Percentiles rank a stretch among this genome's conserved stretches.
phyloP scores from a whole-genome alignment of 2,797 vertebrate genomes.

The Astyanax mexicanus region DNA sequence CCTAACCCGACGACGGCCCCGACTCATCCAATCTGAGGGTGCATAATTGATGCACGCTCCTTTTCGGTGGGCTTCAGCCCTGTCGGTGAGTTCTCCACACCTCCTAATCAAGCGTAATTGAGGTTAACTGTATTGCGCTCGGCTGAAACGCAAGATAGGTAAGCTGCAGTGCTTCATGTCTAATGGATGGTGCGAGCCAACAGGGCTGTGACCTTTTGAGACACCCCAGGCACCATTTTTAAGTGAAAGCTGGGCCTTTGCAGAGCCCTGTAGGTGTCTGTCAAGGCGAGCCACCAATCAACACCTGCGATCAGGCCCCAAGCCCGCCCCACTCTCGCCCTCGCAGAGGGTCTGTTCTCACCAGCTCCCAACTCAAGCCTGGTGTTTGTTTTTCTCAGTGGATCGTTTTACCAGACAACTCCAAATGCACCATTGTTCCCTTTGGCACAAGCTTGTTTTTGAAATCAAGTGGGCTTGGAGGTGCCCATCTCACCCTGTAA shows the following conservation, averaged over 20 bases:
- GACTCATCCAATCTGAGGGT: slow-evolving; percentile 71
- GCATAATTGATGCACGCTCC: slow-evolving; percentile 76
- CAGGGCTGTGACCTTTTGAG: slow-evolving; percentile 83
- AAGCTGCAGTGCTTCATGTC: slow-evolving; percentile 78
- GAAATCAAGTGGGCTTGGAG: slow-evolving; percentile 48
- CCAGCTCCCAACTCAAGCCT: slow-evolving; percentile 69
- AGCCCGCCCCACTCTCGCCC: slow-evolving; percentile 39
- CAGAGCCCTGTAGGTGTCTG: slow-evolving; percentile 77
- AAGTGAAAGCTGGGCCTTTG: slow-evolving; percentile 82
- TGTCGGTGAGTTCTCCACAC: slow-evolving; percentile 73
- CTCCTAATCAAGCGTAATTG: slow-evolving; percentile 83
- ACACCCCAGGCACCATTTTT: slow-evolving; percentile 84
- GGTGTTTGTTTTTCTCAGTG: slow-evolving; percentile 74
- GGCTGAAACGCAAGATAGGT: slow-evolving; percentile 81
- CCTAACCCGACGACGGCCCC: slow-evolving; percentile 52
- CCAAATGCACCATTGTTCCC: slow-evolving; percentile 55
- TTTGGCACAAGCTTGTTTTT: slow-evolving; percentile 44
- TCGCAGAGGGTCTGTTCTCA: slow-evolving; percentile 71
- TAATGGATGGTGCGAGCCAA: slow-evolving; percentile 79
- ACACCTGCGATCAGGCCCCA: slow-evolving; percentile 38
- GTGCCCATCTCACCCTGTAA: slow-evolving; percentile 32
- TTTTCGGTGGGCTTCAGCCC: slow-evolving; percentile 31
- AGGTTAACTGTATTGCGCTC: slow-evolving; percentile 77
- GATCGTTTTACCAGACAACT: slow-evolving; percentile 71
- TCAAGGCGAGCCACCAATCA: slow-evolving; percentile 65